Evolutionary conservation across 2,888 invertebrate genomes (phyloP).

Genomic region (Omphaloscelis lunosa): DNA sequence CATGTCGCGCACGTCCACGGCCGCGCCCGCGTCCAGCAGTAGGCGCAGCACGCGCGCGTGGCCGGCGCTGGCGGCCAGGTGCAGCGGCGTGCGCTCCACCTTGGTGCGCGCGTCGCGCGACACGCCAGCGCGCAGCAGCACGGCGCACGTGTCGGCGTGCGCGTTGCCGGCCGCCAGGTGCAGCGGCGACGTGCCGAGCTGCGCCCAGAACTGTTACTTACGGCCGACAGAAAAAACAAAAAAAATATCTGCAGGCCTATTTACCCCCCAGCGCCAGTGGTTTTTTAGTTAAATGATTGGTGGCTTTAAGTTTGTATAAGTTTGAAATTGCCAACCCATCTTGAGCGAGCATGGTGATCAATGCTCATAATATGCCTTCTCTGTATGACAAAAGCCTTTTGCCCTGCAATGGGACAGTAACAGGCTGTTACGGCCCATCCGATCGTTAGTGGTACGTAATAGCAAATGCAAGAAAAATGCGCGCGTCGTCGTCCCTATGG

Average conservation of each 20-base stretch:
- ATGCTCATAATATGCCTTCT: no score
- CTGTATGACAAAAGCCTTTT: neutral
- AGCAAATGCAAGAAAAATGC: neutral
- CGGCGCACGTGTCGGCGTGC: conserved; percentile 95
- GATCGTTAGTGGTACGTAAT: neutral
- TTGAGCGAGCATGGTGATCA: neutral
- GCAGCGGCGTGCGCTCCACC: conserved; percentile 96
- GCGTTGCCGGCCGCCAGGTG: conserved; percentile 95
- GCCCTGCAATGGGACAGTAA: neutral
- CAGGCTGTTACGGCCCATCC: neutral
- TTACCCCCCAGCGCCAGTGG: neutral
- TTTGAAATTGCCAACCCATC: neutral
- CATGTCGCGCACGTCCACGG: conserved; percentile 82
- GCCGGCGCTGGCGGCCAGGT: conserved; percentile 96
- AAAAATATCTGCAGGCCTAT: no score
- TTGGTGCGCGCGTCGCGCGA: conserved; percentile 97
- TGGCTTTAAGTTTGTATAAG: neutral
- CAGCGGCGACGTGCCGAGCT: conserved; percentile 96
- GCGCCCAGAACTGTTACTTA: no score
- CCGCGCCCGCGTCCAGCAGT: conserved; percentile 89
- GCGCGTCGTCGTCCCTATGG: no score
- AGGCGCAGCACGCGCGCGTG: conserved; percentile 94
- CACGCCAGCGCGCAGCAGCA: conserved; percentile 96
- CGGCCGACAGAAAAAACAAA: no score
- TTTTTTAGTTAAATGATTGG: no score